Evolutionary conservation across 2,113 vertebrate species (phyloP).

Genomic region (Macheiramphus alcinus): DNA sequence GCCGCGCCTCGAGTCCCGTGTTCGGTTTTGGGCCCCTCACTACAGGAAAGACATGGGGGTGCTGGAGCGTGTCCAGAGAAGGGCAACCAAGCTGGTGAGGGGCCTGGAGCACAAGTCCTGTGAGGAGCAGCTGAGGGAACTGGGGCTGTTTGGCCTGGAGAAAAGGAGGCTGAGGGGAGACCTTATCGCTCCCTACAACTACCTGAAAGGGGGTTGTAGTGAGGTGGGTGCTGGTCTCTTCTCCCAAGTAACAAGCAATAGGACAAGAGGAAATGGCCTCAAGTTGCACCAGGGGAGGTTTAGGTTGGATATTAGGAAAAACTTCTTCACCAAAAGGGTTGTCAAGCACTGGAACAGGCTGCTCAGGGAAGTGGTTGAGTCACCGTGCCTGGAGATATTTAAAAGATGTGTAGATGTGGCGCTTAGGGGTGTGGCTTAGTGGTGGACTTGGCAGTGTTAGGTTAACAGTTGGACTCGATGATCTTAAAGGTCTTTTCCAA

Average conservation of each 20-base stretch:
- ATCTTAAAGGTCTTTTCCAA: too few relatives aligned
- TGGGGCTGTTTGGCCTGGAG: neutral
- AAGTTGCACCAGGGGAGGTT: neutral
- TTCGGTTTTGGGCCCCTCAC: neutral
- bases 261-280: neutral
- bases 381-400: too few relatives aligned
- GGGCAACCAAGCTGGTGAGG: neutral
- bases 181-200: fast-evolving
- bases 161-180: neutral
- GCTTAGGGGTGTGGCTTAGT: too few relatives aligned
- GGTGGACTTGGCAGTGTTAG: too few relatives aligned
- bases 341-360: neutral
- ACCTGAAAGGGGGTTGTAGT: neutral
- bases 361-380: neutral
- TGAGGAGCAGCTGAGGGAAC: neutral
- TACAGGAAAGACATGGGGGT: neutral
- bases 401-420: too few relatives aligned
- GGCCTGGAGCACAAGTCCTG: neutral
- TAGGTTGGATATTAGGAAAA: neutral
- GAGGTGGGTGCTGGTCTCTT: neutral
- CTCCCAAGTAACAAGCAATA: neutral
- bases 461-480: too few relatives aligned
- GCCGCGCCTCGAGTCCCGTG: neutral
- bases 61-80: neutral
- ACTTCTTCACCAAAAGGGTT: neutral